These are phyloP conservation scores for Otus sunia DNA, from an alignment of 2,113 vertebrate species.

Conservation along the genomic window DNA sequence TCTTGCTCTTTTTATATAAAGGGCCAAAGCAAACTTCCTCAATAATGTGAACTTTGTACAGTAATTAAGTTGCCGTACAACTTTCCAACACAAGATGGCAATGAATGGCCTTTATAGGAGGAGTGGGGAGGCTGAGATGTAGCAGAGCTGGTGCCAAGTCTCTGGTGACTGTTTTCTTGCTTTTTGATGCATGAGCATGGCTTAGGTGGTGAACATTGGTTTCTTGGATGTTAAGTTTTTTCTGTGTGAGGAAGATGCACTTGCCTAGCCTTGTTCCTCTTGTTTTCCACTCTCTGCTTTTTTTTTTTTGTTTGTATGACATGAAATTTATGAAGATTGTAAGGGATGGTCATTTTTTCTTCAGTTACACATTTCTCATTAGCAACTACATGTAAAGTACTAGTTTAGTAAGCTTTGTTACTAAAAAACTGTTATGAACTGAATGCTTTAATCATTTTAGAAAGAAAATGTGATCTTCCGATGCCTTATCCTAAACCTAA, in stretches of 20 bases:
- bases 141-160: slow-evolving; percentile 1
- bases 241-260: not conserved
- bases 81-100: slow-evolving; percentile 65
- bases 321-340: not conserved
- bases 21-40: not conserved
- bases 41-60: not conserved
- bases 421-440: not conserved
- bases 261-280: not conserved
- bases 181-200: slow-evolving; percentile 42
- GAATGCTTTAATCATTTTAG: not conserved
- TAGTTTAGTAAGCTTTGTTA: not conserved
- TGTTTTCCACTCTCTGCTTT: not conserved
- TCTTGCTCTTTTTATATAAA: not conserved
- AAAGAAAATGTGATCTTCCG: not conserved
- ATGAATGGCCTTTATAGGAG: slow-evolving; percentile 35
- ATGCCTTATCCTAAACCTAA: not conserved
- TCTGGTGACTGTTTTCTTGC: slow-evolving; percentile 51
- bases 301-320: not conserved
- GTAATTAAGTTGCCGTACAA: slow-evolving; percentile 43
- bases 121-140: slow-evolving; percentile 17
- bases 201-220: slow-evolving; percentile 49
- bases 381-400: not conserved
- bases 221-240: not conserved
- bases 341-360: not conserved
- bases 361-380: not conserved